phyloP scores from a whole-genome alignment of 2,888 invertebrate genomes.

The Kuschelorhynchus macadamiae region DNA sequence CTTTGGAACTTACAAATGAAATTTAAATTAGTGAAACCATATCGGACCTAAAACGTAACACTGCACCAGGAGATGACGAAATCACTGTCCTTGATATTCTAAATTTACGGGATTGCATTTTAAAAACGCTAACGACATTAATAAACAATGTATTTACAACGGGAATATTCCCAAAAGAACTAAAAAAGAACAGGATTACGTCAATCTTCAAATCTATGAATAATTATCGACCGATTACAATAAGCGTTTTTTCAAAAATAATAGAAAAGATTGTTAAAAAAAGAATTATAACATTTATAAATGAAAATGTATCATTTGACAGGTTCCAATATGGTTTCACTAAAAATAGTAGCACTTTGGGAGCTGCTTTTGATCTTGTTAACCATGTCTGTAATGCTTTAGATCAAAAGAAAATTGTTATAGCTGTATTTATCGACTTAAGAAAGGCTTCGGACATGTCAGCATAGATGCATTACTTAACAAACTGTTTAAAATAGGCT shows the following conservation, averaged over 20 bases:
- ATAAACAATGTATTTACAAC: background rate
- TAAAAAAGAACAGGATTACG: constrained; percentile 2
- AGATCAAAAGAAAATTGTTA: background rate
- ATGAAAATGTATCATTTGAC: background rate
- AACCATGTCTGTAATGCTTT: background rate
- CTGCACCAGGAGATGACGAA: no score
- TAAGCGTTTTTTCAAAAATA: background rate
- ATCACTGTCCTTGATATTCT: no score
- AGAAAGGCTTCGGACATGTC: no score
- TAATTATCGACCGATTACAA: constrained; percentile 1
- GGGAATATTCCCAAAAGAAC: constrained; percentile 6
- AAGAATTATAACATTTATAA: background rate
- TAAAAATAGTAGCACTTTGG: constrained; percentile 2
- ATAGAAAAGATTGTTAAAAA: background rate
- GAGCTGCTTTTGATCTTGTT: constrained; percentile 6
- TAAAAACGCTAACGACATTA: background rate
- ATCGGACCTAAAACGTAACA: constrained; percentile 8
- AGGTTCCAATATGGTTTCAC: background rate
- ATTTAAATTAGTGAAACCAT: constrained; percentile 3
- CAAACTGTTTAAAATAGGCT: no score
- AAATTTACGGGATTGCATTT: background rate
- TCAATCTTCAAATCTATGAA: constrained; percentile 6
- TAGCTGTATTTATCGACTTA: no score
- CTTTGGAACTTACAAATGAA: background rate
- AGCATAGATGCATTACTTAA: no score